Evolutionary conservation across 2,797 vertebrate genomes (phyloP).

Genomic region (Leontocebus nigricollis): DNA sequence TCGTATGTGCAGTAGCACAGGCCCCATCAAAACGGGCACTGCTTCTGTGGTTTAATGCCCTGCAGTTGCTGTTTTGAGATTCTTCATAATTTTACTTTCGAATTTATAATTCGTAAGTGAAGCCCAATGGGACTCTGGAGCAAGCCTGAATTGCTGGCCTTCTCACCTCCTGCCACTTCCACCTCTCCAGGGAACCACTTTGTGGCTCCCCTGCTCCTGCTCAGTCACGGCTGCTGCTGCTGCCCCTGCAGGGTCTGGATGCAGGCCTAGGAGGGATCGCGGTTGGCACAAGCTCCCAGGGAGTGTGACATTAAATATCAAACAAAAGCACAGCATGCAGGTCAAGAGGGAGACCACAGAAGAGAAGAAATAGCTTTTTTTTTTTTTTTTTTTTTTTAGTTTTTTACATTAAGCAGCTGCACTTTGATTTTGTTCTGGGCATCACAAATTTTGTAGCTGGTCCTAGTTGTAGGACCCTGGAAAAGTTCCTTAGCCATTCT

Average conservation of each 20-base stretch:
- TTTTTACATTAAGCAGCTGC: background rate
- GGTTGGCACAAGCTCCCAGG: background rate
- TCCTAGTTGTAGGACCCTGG: background rate
- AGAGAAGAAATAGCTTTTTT: background rate
- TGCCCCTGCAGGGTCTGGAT: too few species aligned
- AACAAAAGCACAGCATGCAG: background rate
- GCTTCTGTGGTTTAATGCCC: background rate
- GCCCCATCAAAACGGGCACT: background rate
- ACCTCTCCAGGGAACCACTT: background rate
- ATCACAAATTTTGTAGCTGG: background rate
- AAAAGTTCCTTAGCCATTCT: background rate
- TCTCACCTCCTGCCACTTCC: background rate
- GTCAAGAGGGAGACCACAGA: background rate
- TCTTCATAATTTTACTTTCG: background rate
- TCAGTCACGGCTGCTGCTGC: background rate
- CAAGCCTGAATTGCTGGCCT: background rate
- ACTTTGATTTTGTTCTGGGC: background rate
- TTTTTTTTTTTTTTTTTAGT: background rate
- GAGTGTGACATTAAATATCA: background rate
- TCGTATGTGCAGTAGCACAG: background rate
- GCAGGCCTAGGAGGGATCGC: background rate
- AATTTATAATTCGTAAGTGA: background rate
- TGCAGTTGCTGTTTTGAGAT: background rate
- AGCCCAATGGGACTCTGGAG: background rate
- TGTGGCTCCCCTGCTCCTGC: background rate